These are phyloP conservation scores for Aplidium turbinatum DNA, from an alignment of 23 tunicate species.

Conservation along the genomic window DNA sequence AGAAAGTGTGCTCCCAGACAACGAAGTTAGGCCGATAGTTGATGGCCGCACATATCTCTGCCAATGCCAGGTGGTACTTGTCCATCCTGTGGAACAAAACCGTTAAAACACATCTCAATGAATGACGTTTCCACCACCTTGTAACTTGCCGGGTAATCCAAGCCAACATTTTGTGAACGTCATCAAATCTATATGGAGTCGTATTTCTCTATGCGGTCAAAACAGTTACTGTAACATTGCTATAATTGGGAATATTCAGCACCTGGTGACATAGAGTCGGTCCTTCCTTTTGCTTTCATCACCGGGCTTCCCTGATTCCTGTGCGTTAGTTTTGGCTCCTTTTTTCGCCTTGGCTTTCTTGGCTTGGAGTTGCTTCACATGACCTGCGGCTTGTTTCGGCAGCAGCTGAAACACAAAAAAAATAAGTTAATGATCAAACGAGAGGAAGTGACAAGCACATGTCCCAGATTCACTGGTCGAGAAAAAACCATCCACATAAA, in stretches of 20 bases:
- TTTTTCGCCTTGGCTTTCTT: constrained; percentile 80
- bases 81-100: constrained; percentile 68
- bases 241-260: neutral
- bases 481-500: too few relatives aligned
- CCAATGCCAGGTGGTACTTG: constrained; percentile 77
- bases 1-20: constrained; percentile 97
- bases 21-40: constrained; percentile 74
- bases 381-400: constrained; percentile 71
- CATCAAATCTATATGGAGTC: too few relatives aligned
- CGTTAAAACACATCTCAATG: too few relatives aligned
- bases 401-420: constrained; percentile 64
- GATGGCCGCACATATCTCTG: constrained; percentile 88
- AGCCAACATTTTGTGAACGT: too few relatives aligned
- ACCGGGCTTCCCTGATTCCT: constrained; percentile 81
- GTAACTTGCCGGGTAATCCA: too few relatives aligned
- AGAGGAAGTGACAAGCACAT: too few relatives aligned
- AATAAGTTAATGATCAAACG: neutral
- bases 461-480: too few relatives aligned
- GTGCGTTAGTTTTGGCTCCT: constrained; percentile 40
- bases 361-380: constrained; percentile 41
- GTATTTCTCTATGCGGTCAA: neutral
- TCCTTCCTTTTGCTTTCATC: constrained; percentile 84
- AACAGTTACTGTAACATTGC: neutral
- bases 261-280: constrained; percentile 77
- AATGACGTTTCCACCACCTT: too few relatives aligned